Percentiles rank a stretch among this genome's conserved stretches.
These are phyloP conservation scores for Spisula subtruncata DNA, from an alignment of 2,888 invertebrate species.

Conservation along the genomic window DNA sequence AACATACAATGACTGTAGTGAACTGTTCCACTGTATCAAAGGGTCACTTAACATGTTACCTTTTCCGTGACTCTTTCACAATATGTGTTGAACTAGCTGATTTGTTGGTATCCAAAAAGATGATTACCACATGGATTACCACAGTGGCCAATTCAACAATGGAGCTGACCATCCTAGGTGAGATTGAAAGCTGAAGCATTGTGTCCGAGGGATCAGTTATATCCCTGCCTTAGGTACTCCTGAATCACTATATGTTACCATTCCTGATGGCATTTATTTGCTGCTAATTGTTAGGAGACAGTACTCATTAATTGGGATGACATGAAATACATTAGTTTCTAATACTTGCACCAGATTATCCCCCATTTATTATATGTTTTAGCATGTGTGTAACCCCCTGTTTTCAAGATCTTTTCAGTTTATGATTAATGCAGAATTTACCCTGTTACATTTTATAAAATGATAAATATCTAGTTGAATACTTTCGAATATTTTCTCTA, in stretches of 20 bases:
- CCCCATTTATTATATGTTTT: background rate
- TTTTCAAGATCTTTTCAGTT: background rate
- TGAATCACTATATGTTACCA: too few relatives aligned
- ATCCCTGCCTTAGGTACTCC: too few relatives aligned
- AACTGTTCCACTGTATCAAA: conserved; percentile 19
- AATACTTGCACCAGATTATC: background rate
- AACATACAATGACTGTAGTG: too few relatives aligned
- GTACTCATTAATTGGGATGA: background rate
- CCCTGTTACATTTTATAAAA: background rate
- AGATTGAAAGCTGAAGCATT: too few relatives aligned
- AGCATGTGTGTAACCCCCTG: background rate
- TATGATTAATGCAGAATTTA: background rate
- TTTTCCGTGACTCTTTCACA: too few relatives aligned
- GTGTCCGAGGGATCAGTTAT: too few relatives aligned
- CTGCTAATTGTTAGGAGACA: too few relatives aligned
- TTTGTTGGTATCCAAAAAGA: background rate
- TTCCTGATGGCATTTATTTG: too few relatives aligned
- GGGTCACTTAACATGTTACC: too few relatives aligned
- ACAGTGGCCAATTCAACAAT: too few relatives aligned
- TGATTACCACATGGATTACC: background rate
- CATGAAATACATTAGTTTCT: background rate
- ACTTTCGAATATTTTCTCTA: background rate
- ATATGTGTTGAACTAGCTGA: background rate
- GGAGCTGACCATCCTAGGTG: too few relatives aligned
- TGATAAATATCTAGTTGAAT: conserved; percentile 2